Percentiles rank a stretch among this genome's conserved stretches.
Conservation (phyloP, 2,113 vertebrate species). For the Hippopotamus amphibius region DNA sequence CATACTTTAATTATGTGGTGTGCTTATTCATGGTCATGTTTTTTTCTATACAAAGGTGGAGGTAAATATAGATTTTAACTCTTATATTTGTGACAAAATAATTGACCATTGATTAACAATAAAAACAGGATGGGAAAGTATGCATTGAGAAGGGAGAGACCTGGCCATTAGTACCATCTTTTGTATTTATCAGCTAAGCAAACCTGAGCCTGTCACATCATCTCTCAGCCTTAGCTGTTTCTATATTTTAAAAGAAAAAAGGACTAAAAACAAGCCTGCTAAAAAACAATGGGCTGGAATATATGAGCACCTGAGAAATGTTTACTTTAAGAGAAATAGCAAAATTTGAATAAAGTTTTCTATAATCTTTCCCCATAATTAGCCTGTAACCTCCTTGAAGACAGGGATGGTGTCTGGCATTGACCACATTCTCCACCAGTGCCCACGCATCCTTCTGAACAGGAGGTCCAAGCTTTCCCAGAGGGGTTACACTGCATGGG, state of each 20-base stretch:
- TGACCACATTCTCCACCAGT: neutral
- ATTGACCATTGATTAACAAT: neutral
- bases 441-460: neutral
- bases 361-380: neutral
- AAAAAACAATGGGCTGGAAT: neutral
- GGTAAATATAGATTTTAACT: neutral
- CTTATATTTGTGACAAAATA: neutral
- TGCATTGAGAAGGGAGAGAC: neutral
- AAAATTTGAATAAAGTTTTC: neutral
- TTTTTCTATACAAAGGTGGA: neutral
- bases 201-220: neutral
- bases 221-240: neutral
- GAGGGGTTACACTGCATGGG: neutral
- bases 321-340: neutral
- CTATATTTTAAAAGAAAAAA: neutral
- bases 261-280: neutral
- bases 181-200: slow-evolving; percentile 2
- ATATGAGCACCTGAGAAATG: neutral
- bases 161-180: neutral
- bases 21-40: neutral
- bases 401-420: neutral
- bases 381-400: neutral
- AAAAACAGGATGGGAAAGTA: neutral
- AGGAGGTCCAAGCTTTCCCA: neutral
- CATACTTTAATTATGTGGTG: neutral